These are phyloP conservation scores for Apotomis capreana DNA, from an alignment of 2,888 invertebrate genomes.

Conservation along the genomic window DNA sequence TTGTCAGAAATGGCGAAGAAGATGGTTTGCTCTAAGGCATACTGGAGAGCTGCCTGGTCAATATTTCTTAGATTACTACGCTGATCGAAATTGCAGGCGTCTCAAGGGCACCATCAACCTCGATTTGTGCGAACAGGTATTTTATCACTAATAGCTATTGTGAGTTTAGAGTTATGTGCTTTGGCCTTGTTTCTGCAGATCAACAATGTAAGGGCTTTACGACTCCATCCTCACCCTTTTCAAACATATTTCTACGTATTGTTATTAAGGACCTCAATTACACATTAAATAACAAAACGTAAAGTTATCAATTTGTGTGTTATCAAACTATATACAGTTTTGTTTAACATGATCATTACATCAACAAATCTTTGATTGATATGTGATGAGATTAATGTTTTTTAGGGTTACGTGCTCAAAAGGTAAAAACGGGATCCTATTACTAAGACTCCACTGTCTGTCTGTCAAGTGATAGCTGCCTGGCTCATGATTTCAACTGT, in stretches of 20 bases:
- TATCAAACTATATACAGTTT: no score
- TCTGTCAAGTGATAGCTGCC: no score
- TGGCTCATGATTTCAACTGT: no score
- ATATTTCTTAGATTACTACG: constrained; percentile 96
- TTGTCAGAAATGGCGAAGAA: constrained; percentile 94
- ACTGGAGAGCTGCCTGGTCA: constrained; percentile 96
- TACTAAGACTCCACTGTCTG: no score
- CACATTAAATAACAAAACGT: no score
- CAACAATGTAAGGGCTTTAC: no score
- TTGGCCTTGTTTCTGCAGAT: background rate
- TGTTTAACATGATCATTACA: no score
- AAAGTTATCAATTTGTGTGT: no score
- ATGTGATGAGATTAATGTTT: no score
- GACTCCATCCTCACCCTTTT: background rate
- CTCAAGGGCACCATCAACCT: constrained; percentile 95
- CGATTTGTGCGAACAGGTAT: constrained; percentile 97
- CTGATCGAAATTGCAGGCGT: constrained; percentile 92
- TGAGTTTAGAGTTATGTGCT: background rate
- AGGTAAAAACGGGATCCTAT: no score
- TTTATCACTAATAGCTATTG: constrained; percentile 39
- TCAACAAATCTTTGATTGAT: no score
- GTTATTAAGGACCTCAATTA: background rate
- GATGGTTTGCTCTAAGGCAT: constrained; percentile 96
- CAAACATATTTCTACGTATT: background rate
- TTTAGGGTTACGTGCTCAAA: no score